A percentile compares a stretch with the other conserved stretches of the same genome.
These are phyloP conservation scores for Calameuta filiformis DNA, from an alignment of 2,888 invertebrate species.

Conservation along the genomic window DNA sequence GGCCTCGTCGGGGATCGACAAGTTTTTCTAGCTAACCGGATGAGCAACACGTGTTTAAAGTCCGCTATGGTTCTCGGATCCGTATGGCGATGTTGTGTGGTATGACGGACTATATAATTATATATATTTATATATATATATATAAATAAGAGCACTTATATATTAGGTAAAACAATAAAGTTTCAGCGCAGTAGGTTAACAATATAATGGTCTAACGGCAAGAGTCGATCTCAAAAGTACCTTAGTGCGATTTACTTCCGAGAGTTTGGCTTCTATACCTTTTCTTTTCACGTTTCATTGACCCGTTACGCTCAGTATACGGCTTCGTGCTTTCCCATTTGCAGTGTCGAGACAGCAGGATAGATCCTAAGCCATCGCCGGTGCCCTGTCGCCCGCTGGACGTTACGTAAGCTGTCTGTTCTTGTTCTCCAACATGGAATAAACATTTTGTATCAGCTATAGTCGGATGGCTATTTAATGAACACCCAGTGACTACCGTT, in stretches of 20 bases:
- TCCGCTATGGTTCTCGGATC: constrained; percentile 21
- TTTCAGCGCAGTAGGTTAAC: neutral
- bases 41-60: constrained; percentile 38
- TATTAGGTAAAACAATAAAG: neutral
- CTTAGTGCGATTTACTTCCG: constrained; percentile 32
- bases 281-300: constrained; percentile 38
- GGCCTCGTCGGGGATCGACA: constrained; percentile 7
- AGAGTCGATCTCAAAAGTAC: constrained; percentile 8
- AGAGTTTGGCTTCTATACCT: constrained; percentile 28
- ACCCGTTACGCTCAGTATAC: constrained; percentile 32
- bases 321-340: constrained; percentile 35
- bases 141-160: neutral
- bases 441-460: neutral
- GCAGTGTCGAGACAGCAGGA: neutral
- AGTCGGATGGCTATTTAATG: neutral
- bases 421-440: neutral
- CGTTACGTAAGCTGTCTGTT: neutral
- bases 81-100: constrained; percentile 16
- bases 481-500: neutral
- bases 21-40: constrained; percentile 34
- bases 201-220: neutral
- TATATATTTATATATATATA: neutral
- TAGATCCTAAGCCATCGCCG: neutral
- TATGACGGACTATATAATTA: neutral
- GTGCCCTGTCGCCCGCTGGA: neutral